Evolutionary conservation across 2,888 invertebrate species (phyloP).

Genomic region (Drosophila cyrtoloma): DNA sequence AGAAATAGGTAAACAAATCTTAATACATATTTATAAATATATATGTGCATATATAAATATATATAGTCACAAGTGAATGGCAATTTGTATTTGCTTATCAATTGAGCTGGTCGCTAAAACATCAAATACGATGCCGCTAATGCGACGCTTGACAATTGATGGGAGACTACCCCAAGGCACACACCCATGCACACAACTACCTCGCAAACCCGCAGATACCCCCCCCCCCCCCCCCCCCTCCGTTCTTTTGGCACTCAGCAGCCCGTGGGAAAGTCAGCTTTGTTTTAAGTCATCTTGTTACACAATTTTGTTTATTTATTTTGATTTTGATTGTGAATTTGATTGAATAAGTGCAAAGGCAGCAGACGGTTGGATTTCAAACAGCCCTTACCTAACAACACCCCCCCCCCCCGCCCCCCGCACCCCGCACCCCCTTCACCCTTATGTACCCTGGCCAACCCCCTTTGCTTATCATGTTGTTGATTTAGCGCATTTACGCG

Average conservation of each 20-base stretch:
- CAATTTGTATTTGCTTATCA: slow-evolving; percentile 59
- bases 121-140: slow-evolving; percentile 45
- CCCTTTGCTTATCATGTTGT: slow-evolving; percentile 20
- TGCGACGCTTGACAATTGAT: slow-evolving; percentile 38
- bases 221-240: not conserved
- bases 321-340: slow-evolving; percentile 71
- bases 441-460: not conserved
- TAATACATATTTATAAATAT: slow-evolving; percentile 3
- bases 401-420: not conserved
- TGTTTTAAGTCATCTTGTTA: slow-evolving; percentile 39
- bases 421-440: too few species aligned
- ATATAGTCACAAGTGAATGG: slow-evolving; percentile 31
- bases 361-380: slow-evolving; percentile 38
- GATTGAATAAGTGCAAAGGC: slow-evolving; percentile 76
- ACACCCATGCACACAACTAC: not conserved
- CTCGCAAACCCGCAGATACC: not conserved
- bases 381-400: not conserved
- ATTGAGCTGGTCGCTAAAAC: slow-evolving; percentile 36
- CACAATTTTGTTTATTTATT: slow-evolving; percentile 65
- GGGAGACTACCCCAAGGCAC: not conserved
- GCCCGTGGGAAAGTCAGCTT: slow-evolving; percentile 15
- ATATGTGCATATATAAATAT: not conserved
- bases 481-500: slow-evolving; percentile 63
- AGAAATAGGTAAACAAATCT: not conserved
- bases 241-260: not conserved